phyloP scores from a whole-genome alignment of 2,888 invertebrate species.

The Bellardia pandia region DNA sequence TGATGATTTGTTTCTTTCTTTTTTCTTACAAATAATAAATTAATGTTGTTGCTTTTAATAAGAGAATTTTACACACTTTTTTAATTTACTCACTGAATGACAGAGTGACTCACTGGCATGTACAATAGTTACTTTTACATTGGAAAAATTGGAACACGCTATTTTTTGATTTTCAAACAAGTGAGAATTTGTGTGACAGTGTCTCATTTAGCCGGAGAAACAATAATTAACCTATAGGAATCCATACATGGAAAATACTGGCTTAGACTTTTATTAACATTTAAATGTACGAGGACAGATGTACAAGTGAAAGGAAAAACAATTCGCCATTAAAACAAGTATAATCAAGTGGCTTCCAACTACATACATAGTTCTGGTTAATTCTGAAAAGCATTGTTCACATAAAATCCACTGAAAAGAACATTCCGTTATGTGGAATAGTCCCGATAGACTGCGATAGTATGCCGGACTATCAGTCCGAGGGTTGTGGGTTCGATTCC shows the following conservation, averaged over 20 bases:
- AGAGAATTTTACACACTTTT: conserved; percentile 7
- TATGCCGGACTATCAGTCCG: no score
- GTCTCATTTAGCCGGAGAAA: background rate
- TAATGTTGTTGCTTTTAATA: background rate
- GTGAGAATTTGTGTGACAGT: background rate
- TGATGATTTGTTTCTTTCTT: conserved; percentile 11
- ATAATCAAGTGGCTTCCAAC: no score
- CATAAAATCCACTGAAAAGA: no score
- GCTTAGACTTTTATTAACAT: no score
- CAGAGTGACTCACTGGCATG: conserved; percentile 3
- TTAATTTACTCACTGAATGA: conserved; percentile 29
- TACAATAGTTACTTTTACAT: background rate
- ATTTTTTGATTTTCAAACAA: background rate
- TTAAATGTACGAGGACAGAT: no score
- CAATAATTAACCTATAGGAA: background rate
- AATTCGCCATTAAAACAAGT: no score
- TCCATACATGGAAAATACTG: background rate
- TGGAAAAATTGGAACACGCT: conserved; percentile 28
- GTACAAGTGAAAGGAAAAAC: no score
- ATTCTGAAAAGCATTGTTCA: no score
- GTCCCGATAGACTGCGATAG: no score
- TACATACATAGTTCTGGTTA: no score
- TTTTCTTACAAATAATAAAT: background rate
- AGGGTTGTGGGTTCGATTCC: no score
- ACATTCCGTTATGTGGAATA: no score